Base-by-base conservation (phyloP, 1,140 invertebrate genomes). In the Gryon sp. region DNA sequence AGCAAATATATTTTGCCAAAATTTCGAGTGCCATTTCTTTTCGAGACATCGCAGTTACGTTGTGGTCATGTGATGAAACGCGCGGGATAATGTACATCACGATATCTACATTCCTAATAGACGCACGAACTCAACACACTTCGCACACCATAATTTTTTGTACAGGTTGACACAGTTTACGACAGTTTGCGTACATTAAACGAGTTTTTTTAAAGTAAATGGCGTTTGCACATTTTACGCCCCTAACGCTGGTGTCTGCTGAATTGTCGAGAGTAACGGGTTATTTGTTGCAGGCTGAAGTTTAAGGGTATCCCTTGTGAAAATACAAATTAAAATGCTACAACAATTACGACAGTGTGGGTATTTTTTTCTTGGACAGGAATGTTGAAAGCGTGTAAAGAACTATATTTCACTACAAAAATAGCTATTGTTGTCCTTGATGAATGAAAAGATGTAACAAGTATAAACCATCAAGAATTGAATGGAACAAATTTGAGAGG, bases 1-100 rank as follows among this genome's bases (percentile, higher is more conserved):
- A n/a, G 11, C 11, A 24, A 36, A 36, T 69, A 41, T 38, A 70
- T 68, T 76, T 80, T 34, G 70, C 73, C 60, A 52, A 59, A 65
- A 70, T 81, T 14, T 28, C n/a, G 28, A 24, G 22, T 24, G 22
- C 22, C 22, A 24, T n/a, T n/a, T n/a, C n/a, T n/a, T n/a, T n/a
- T n/a, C n/a, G 15, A 9, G 19, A 41, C 28, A n/a, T 3, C 9
- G 28, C 4, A n/a, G 3, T 4, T 11, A 4, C 3, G 36, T 15
- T n/a, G 16, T 73, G 52, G 26, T 43, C 20, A 24, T 34, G 40
- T 16, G 6, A 40, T 16, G 16, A 20, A 20, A 41, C 5, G n/a
- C 19, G 16, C n/a, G 9, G 19, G 16, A n/a, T n/a, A n/a, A n/a
- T n/a, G n/a, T n/a, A n/a, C n/a, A n/a, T n/a, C n/a, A n/a, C n/a